Evolutionary conservation across 1,140 invertebrate species (phyloP).

Genomic region (Cephus cinctus): DNA sequence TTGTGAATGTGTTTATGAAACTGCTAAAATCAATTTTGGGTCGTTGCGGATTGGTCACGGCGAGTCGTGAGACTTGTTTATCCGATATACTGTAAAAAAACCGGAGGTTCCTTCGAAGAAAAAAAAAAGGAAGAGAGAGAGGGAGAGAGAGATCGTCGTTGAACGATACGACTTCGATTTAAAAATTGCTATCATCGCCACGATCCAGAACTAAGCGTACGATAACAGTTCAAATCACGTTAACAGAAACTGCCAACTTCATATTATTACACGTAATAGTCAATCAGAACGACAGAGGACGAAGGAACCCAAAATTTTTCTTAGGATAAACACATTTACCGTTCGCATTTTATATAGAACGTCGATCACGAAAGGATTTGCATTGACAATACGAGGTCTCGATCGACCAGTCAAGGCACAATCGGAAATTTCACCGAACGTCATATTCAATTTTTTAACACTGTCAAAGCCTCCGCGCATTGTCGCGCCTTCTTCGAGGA

Average conservation of each 20-base stretch:
- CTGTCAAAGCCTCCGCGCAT: too few species aligned
- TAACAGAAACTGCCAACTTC: slow-evolving; percentile 48
- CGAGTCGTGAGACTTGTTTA: too few species aligned
- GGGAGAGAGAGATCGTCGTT: not conserved
- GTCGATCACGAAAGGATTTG: too few species aligned
- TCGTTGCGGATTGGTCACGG: slow-evolving; percentile 1
- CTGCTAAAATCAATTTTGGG: slow-evolving; percentile 23
- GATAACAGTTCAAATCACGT: slow-evolving; percentile 38
- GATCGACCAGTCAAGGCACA: too few species aligned
- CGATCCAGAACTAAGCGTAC: slow-evolving; percentile 19
- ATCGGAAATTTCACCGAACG: too few species aligned
- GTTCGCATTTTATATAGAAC: too few species aligned
- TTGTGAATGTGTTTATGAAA: slow-evolving; percentile 27
- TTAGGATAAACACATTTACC: slow-evolving; percentile 28
- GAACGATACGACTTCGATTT: slow-evolving; percentile 14
- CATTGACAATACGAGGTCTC: too few species aligned
- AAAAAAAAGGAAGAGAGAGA: slow-evolving; percentile 17
- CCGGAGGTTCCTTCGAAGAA: not conserved
- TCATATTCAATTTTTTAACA: too few species aligned
- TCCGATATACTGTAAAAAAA: too few species aligned
- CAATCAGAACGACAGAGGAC: slow-evolving; percentile 29
- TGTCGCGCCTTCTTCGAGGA: too few species aligned
- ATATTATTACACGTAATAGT: slow-evolving; percentile 44
- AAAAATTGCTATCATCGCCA: too few species aligned
- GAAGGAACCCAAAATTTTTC: slow-evolving; percentile 24